phyloP scores from a whole-genome alignment of 2,113 vertebrate species.

The Datnioides undecimradiatus region DNA sequence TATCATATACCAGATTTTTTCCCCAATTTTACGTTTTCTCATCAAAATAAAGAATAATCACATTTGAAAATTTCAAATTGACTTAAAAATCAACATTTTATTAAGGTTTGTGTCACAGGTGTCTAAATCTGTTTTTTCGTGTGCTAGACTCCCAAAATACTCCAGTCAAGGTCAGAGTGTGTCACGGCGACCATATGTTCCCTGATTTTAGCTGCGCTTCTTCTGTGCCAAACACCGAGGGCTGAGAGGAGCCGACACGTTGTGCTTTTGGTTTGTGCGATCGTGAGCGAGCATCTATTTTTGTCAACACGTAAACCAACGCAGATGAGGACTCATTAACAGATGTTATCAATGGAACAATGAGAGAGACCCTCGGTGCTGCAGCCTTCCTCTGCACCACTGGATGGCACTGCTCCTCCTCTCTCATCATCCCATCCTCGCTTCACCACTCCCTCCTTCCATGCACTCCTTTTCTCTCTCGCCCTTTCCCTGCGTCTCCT shows the following conservation, averaged over 20 bases:
- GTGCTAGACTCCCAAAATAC: neutral
- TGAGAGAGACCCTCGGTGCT: neutral
- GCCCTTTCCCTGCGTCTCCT: slow-evolving; percentile 51
- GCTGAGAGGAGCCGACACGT: neutral
- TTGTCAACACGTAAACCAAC: neutral
- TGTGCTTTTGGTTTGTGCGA: neutral
- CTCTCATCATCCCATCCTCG: neutral
- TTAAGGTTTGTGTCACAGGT: neutral
- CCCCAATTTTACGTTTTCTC: too few species aligned
- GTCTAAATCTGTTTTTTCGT: neutral
- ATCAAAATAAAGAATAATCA: neutral
- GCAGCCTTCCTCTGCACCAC: slow-evolving; percentile 50
- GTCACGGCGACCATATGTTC: slow-evolving; percentile 34
- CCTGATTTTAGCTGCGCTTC: slow-evolving; percentile 4
- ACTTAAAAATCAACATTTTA: neutral
- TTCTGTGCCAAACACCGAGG: slow-evolving; percentile 2
- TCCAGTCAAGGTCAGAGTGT: slow-evolving; percentile 27
- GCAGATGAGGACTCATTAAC: neutral
- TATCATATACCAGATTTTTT: too few species aligned
- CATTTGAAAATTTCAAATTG: neutral
- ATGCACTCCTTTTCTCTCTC: slow-evolving; percentile 20
- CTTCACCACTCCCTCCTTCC: slow-evolving; percentile 17
- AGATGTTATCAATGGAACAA: slow-evolving; percentile 4
- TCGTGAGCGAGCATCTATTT: neutral
- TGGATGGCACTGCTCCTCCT: slow-evolving; percentile 71